Evolutionary conservation across 1,140 invertebrate species (phyloP).

Genomic region (Spodoptera frugiperda): DNA sequence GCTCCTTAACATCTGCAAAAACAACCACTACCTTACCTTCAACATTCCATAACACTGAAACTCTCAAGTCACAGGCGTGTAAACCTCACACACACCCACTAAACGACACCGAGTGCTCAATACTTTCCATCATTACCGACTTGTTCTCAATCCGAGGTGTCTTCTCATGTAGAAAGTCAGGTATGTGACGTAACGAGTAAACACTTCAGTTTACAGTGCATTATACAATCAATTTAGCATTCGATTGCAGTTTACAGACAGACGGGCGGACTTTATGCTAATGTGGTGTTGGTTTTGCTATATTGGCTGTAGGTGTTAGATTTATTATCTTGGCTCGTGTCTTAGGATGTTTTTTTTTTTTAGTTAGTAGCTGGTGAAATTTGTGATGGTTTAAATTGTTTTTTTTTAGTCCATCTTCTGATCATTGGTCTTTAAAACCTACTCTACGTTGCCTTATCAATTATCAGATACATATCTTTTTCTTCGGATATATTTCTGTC

Average conservation of each 20-base stretch:
- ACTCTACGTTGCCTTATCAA: too few relatives aligned
- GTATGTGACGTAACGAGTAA: conserved; percentile 16
- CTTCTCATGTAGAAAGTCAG: conserved; percentile 28
- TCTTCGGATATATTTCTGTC: neutral
- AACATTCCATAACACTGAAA: neutral
- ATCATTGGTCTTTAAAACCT: too few relatives aligned
- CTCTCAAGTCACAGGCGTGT: neutral
- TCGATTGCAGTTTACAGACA: conserved; percentile 6
- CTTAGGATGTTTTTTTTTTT: neutral
- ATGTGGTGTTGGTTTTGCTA: neutral
- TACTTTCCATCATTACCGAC: conserved; percentile 34
- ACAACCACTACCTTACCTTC: neutral
- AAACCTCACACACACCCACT: conserved; percentile 21
- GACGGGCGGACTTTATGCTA: neutral
- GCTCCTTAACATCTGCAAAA: neutral
- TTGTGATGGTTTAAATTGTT: neutral
- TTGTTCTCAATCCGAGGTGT: conserved; percentile 1
- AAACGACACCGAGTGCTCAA: neutral
- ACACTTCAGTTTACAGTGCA: conserved; percentile 21
- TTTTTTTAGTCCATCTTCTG: neutral
- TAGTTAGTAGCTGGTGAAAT: neutral
- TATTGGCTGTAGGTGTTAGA: neutral
- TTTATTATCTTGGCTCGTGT: neutral
- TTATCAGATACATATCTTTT: too few relatives aligned
- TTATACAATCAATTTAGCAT: conserved; percentile 36